These are phyloP conservation scores for Mionectes olivaceus DNA, from an alignment of 2,797 vertebrate genomes.

Conservation along the genomic window DNA sequence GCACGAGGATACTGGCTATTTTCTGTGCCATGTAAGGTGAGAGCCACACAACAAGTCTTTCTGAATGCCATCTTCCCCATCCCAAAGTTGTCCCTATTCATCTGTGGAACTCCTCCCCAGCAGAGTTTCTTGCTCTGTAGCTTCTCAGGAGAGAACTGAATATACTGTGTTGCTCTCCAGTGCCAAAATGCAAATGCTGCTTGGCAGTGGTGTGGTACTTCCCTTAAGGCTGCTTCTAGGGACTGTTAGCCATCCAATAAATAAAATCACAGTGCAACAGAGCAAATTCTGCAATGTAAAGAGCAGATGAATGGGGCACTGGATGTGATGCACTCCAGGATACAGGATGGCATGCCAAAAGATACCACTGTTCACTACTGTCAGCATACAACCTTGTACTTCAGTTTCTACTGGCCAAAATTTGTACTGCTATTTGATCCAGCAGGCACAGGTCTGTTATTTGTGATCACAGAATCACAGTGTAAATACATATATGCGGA, in stretches of 20 bases:
- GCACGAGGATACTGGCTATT: neutral
- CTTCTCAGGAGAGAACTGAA: neutral
- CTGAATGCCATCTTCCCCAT: neutral
- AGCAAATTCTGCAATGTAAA: neutral
- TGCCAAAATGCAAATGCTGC: constrained; percentile 54
- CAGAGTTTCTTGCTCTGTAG: constrained; percentile 13
- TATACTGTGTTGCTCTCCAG: neutral
- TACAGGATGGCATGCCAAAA: neutral
- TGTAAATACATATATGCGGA: neutral
- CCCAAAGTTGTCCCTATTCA: neutral
- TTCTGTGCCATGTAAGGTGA: neutral
- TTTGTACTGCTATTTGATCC: neutral
- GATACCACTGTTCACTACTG: neutral
- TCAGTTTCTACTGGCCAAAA: neutral
- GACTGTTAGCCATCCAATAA: neutral
- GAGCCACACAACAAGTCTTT: neutral
- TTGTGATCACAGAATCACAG: neutral
- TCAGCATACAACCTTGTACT: neutral
- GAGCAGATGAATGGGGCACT: neutral
- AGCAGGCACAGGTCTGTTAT: neutral
- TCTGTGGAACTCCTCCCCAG: neutral
- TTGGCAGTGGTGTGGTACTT: neutral
- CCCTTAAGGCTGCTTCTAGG: neutral
- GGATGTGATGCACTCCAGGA: neutral
- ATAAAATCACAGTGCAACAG: neutral